A percentile compares a stretch with the other conserved stretches of the same genome.
Conservation (phyloP, 2,797 vertebrate species). For the Falco novaeseelandiae region DNA sequence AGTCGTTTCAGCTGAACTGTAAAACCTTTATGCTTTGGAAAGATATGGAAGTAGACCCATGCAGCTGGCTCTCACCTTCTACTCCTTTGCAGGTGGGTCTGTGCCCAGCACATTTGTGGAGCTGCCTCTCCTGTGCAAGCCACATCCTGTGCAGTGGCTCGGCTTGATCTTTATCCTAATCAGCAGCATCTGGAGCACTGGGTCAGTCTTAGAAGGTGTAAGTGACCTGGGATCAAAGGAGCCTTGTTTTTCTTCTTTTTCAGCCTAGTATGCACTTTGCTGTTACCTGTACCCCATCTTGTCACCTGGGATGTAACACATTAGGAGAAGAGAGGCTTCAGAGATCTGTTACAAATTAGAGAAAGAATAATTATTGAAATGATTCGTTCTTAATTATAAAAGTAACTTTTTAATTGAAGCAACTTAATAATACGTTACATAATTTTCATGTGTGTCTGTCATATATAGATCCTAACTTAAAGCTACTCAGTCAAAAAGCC, state of each 20-base stretch:
- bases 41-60: not conserved
- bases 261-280: not conserved
- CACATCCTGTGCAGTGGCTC: not conserved
- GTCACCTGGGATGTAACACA: not conserved
- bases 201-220: not conserved
- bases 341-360: not conserved
- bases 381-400: not conserved
- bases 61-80: not conserved
- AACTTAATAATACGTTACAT: not conserved
- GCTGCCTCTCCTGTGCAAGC: not conserved
- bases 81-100: not conserved
- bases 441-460: not conserved
- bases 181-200: fast-evolving
- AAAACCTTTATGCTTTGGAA: not conserved
- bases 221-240: not conserved
- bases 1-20: not conserved
- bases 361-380: not conserved
- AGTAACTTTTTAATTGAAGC: not conserved
- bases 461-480: not conserved
- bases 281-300: not conserved
- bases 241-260: not conserved
- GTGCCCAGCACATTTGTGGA: not conserved
- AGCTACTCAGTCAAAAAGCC: not conserved
- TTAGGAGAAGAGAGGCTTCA: not conserved
- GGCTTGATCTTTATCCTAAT: not conserved